phyloP scores from a whole-genome alignment of 1,140 invertebrate species.

The Lordiphosa clarofinis region DNA sequence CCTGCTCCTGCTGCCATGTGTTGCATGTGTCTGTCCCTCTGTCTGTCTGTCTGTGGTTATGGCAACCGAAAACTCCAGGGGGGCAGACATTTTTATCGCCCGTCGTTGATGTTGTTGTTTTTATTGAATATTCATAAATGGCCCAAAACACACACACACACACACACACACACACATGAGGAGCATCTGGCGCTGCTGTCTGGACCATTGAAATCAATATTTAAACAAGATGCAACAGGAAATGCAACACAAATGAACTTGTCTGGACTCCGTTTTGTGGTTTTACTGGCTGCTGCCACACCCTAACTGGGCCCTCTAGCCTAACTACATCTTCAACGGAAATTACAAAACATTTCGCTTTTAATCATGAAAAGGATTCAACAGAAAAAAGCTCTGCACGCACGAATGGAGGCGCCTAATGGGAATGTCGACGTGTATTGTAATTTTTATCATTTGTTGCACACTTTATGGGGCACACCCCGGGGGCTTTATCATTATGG shows the following conservation, averaged over 20 bases:
- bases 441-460: conserved; percentile 71
- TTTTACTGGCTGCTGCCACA: conserved; percentile 4
- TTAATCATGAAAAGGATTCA: conserved; percentile 24
- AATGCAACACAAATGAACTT: conserved; percentile 70
- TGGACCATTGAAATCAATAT: conserved; percentile 64
- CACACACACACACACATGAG: too few species aligned
- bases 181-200: conserved; percentile 8
- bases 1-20: conserved; percentile 39
- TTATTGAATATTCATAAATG: conserved; percentile 79
- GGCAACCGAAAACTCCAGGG: conserved; percentile 34
- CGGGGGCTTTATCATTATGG: conserved; percentile 42
- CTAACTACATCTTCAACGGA: too few species aligned
- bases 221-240: conserved; percentile 61
- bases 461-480: conserved; percentile 51
- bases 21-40: conserved; percentile 35
- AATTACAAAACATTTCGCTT: too few species aligned
- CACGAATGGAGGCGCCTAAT: conserved; percentile 21
- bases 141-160: conserved; percentile 28
- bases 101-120: conserved; percentile 49
- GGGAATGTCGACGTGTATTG: conserved; percentile 46
- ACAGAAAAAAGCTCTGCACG: conserved; percentile 12
- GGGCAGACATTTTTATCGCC: conserved; percentile 68
- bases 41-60: conserved; percentile 44
- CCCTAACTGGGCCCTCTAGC: conserved; percentile 21
- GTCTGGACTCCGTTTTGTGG: conserved; percentile 31